phyloP scores from a whole-genome alignment of 2,113 vertebrate species.

The Halichoeres trimaculatus region DNA sequence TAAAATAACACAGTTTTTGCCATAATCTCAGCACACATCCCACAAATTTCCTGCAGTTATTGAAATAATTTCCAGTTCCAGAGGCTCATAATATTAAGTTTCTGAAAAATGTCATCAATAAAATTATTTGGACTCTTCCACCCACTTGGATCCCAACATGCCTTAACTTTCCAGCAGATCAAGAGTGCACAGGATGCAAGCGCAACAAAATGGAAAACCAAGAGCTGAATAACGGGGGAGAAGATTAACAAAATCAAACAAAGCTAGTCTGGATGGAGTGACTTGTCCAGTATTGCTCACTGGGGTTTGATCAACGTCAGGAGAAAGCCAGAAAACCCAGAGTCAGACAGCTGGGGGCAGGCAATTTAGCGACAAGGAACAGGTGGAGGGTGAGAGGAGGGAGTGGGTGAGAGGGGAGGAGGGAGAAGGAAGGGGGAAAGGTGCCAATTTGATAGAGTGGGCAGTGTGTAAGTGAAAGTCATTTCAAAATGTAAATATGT shows the following conservation, averaged over 20 bases:
- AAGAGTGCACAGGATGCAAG: conserved; percentile 90
- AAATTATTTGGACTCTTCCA: not conserved
- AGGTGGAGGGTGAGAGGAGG: not conserved
- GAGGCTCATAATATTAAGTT: not conserved
- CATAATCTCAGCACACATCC: not conserved
- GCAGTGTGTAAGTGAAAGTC: conserved; percentile 39
- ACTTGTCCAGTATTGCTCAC: conserved; percentile 84
- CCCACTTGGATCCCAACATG: not conserved
- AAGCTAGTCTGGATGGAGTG: conserved; percentile 81
- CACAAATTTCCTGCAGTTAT: not conserved
- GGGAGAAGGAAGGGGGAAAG: not conserved
- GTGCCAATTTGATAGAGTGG: conserved; percentile 52
- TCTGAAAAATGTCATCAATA: not conserved
- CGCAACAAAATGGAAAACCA: conserved; percentile 74
- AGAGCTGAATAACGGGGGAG: conserved; percentile 58
- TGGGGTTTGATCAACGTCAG: conserved; percentile 88
- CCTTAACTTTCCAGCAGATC: conserved; percentile 83
- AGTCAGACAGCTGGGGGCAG: conserved; percentile 92
- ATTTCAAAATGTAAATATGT: conserved; percentile 34
- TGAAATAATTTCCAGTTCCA: not conserved
- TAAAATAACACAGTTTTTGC: not conserved
- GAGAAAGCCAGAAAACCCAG: conserved; percentile 91
- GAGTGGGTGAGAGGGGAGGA: not conserved
- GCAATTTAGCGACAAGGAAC: conserved; percentile 48
- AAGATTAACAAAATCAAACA: conserved; percentile 36